These are phyloP conservation scores for Myotis planiceps DNA, from an alignment of 2,797 vertebrate species.

Conservation along the genomic window DNA sequence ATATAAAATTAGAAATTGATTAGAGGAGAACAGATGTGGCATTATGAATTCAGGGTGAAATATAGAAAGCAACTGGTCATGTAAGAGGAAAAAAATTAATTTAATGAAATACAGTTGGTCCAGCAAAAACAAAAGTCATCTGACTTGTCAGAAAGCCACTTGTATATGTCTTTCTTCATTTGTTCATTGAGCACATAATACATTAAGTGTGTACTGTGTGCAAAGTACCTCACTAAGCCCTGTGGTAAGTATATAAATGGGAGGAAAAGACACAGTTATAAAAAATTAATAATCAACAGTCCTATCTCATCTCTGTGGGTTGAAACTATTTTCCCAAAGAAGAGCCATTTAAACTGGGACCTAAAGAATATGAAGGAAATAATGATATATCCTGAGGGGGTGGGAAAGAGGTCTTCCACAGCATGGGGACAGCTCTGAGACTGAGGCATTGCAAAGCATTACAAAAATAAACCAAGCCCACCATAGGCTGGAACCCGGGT, in stretches of 20 bases:
- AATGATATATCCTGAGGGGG: not conserved
- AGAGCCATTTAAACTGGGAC: not conserved
- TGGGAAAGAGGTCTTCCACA: not conserved
- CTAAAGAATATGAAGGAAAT: not conserved
- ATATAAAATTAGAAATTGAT: not conserved
- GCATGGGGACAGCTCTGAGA: not conserved
- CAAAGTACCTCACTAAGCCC: not conserved
- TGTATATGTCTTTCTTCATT: not conserved
- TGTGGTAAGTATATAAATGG: not conserved
- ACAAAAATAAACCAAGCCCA: not conserved
- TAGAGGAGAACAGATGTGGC: not conserved
- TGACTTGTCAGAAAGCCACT: not conserved
- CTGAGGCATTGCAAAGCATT: not conserved
- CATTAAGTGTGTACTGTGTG: not conserved
- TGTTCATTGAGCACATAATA: not conserved
- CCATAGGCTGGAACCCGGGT: not conserved
- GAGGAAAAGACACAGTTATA: not conserved
- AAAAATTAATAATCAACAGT: not conserved
- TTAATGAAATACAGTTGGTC: not conserved
- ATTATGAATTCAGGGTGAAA: not conserved
- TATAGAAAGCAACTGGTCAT: not conserved
- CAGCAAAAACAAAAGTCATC: not conserved
- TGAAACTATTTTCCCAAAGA: not conserved
- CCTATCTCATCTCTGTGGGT: not conserved
- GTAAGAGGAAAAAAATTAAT: not conserved